phyloP scores from a whole-genome alignment of 2,888 invertebrate genomes.

The Mesochorus sp. region DNA sequence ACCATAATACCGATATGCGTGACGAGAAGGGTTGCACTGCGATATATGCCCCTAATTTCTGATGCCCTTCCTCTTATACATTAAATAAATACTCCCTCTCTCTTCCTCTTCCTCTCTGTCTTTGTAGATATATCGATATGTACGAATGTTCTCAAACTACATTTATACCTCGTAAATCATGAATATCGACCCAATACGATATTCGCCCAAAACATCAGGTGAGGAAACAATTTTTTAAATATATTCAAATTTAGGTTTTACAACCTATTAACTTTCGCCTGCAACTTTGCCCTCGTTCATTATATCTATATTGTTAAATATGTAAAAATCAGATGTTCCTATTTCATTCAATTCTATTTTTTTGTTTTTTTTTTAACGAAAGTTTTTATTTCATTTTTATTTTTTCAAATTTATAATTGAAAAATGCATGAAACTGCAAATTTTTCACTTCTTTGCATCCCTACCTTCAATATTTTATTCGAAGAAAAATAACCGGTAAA shows the following conservation, averaged over 20 bases:
- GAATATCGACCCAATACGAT: neutral
- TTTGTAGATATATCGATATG: neutral
- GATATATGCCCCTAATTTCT: neutral
- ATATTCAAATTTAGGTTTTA: constrained; percentile 1
- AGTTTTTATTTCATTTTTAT: too few species aligned
- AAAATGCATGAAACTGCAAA: too few species aligned
- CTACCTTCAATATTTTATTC: too few species aligned
- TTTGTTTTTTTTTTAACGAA: too few species aligned
- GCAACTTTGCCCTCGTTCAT: too few species aligned
- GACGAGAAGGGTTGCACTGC: neutral
- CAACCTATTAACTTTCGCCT: neutral
- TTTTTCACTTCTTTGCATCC: too few species aligned
- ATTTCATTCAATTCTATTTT: too few species aligned
- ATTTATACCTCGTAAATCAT: constrained; percentile 1
- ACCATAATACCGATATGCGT: neutral
- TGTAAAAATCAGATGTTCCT: too few species aligned
- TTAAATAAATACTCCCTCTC: too few species aligned
- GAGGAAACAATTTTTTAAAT: neutral
- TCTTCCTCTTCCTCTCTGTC: neutral
- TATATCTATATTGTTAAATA: too few species aligned
- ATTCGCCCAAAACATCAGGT: neutral
- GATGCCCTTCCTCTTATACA: neutral
- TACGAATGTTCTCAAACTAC: neutral
- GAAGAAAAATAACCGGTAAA: too few species aligned
- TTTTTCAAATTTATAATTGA: too few species aligned